Percentiles rank a stretch among this genome's conserved stretches.
These are phyloP conservation scores for Scaptomyza montana DNA, from an alignment of 1,140 invertebrate genomes.

Conservation along the genomic window DNA sequence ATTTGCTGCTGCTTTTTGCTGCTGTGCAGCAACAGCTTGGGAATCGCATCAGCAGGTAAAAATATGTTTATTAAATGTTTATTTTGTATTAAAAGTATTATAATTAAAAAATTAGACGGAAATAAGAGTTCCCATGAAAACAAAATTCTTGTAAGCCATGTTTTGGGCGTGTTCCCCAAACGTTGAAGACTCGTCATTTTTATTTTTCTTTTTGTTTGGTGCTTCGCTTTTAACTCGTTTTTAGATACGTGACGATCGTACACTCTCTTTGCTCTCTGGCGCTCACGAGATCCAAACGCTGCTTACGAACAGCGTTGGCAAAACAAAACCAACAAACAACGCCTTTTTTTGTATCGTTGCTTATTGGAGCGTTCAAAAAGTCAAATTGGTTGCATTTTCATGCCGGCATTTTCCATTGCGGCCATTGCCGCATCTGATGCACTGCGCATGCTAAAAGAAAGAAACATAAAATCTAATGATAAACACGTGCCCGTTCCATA, in stretches of 20 bases:
- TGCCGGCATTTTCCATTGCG: slow-evolving; percentile 30
- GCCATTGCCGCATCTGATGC: slow-evolving; percentile 20
- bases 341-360: slow-evolving; percentile 44
- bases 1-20: slow-evolving; percentile 52
- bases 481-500: slow-evolving; percentile 41
- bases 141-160: slow-evolving; percentile 65
- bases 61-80: background rate
- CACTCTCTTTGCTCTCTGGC: slow-evolving; percentile 25
- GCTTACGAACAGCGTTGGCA: slow-evolving; percentile 71
- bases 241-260: slow-evolving; percentile 44
- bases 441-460: slow-evolving; percentile 38
- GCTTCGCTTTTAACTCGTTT: slow-evolving; percentile 68
- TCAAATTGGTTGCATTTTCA: slow-evolving; percentile 2
- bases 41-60: slow-evolving; percentile 66
- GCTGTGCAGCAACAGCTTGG: slow-evolving; percentile 61
- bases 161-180: slow-evolving; percentile 77
- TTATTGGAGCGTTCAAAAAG: slow-evolving; percentile 16
- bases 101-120: background rate
- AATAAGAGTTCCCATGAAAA: slow-evolving; percentile 38
- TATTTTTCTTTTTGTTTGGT: slow-evolving; percentile 45
- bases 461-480: background rate
- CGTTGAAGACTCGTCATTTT: slow-evolving; percentile 71
- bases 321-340: slow-evolving; percentile 74
- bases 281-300: slow-evolving; percentile 47
- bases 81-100: background rate